Conservation (phyloP, 2,797 vertebrate species). For the Thaleichthys pacificus region DNA sequence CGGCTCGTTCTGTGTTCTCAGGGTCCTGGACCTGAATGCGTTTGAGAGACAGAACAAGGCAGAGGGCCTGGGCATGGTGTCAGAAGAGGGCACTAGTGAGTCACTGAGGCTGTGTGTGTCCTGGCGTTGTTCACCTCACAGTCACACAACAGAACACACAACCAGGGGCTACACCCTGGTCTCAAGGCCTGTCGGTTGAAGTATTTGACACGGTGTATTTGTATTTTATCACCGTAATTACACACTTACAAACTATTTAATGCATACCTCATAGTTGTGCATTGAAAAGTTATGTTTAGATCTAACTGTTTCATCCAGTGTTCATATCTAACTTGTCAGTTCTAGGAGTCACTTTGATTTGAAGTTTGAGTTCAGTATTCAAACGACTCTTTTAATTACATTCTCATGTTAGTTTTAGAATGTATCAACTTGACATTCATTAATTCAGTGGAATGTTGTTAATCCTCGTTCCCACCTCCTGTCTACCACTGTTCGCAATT, state of each 20-base stretch:
- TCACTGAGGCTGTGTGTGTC: conserved; percentile 20
- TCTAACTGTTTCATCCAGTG: no score
- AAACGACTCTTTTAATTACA: no score
- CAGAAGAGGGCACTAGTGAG: conserved; percentile 92
- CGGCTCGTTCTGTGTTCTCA: conserved; percentile 47
- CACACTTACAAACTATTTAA: not conserved
- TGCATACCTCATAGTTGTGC: not conserved
- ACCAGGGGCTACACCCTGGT: not conserved
- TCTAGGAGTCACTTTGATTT: not conserved
- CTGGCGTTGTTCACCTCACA: not conserved
- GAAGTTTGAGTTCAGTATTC: not conserved
- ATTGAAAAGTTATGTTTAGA: not conserved
- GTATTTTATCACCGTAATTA: no score
- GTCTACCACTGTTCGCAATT: conserved; percentile 67
- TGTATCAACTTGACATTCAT: conserved; percentile 4
- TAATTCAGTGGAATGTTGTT: conserved; percentile 67
- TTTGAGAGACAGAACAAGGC: conserved; percentile 98
- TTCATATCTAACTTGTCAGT: no score
- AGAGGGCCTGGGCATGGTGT: conserved; percentile 95
- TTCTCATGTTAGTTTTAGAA: no score
- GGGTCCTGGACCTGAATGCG: conserved; percentile 92
- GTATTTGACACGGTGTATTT: no score
- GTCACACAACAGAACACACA: not conserved
- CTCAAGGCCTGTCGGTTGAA: no score
- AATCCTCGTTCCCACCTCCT: conserved; percentile 71